Evolutionary conservation across 2,113 vertebrate genomes (phyloP).

Genomic region (Varanus komodoensis): DNA sequence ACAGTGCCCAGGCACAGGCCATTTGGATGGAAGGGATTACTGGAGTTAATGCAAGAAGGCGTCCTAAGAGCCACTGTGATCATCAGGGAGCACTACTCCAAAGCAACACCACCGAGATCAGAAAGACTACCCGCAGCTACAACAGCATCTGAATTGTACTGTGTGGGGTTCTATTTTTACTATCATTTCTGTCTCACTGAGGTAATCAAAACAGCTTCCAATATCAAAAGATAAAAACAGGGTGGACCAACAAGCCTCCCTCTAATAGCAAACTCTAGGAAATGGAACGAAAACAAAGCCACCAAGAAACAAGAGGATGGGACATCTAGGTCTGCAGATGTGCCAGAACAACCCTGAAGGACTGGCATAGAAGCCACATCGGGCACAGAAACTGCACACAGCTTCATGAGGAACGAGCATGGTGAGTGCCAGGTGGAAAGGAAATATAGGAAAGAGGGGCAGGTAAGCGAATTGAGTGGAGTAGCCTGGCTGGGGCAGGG

Average conservation of each 20-base stretch:
- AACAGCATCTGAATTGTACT: neutral
- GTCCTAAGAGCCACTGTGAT: neutral
- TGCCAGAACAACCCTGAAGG: neutral
- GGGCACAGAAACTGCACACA: no score
- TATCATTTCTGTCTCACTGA: neutral
- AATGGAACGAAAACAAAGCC: neutral
- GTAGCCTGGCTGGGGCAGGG: no score
- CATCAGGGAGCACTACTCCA: neutral
- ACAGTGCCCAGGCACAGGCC: neutral
- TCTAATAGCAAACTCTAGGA: neutral
- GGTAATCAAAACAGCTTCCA: no score
- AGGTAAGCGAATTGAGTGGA: no score
- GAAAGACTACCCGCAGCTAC: neutral
- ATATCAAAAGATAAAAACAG: neutral
- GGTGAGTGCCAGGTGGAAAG: no score
- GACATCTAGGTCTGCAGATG: no score
- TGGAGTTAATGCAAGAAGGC: conserved; percentile 30
- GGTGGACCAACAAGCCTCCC: neutral
- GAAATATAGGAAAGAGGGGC: no score
- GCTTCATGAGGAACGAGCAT: no score
- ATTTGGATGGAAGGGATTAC: conserved; percentile 44
- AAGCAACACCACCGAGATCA: neutral
- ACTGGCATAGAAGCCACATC: neutral
- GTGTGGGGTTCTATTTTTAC: neutral
- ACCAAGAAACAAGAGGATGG: neutral